Conservation (phyloP, 2,888 invertebrate genomes). For the Scrobipalpa atriplicella region DNA sequence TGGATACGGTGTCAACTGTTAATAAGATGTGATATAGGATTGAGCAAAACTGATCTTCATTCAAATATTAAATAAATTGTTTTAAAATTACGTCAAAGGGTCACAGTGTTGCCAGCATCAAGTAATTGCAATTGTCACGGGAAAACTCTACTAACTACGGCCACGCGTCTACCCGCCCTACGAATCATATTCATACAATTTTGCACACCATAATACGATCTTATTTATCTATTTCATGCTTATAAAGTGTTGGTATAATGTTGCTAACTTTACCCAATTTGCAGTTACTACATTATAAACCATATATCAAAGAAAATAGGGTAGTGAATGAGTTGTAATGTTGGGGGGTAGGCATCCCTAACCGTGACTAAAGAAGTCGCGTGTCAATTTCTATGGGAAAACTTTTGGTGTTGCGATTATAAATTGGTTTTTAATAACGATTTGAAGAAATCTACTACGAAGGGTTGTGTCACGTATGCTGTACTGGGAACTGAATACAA, state of each 20-base stretch:
- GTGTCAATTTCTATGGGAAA: constrained; percentile 77
- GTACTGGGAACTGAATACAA: no score
- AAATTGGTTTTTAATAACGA: constrained; percentile 41
- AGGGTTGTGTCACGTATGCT: no score
- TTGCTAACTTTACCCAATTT: constrained; percentile 31
- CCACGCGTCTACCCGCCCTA: constrained; percentile 73
- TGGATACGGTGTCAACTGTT: no score
- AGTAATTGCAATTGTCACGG: constrained; percentile 67
- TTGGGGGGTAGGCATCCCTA: constrained; percentile 35
- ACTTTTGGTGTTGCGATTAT: constrained; percentile 46
- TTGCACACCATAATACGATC: constrained; percentile 59
- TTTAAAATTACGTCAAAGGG: constrained; percentile 17
- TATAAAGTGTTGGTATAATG: constrained; percentile 47
- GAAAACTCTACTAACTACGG: constrained; percentile 63
- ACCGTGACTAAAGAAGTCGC: constrained; percentile 67
- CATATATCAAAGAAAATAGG: not conserved
- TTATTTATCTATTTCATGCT: constrained; percentile 72
- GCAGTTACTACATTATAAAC: not conserved
- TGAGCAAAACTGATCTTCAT: not conserved
- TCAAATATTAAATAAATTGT: not conserved
- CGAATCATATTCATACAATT: constrained; percentile 54
- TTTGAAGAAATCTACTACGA: not conserved
- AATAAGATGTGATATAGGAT: not conserved
- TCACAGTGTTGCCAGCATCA: constrained; percentile 23
- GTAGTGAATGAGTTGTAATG: constrained; percentile 21